phyloP scores from a whole-genome alignment of 1,140 invertebrate genomes.

The Papilio dardanus region DNA sequence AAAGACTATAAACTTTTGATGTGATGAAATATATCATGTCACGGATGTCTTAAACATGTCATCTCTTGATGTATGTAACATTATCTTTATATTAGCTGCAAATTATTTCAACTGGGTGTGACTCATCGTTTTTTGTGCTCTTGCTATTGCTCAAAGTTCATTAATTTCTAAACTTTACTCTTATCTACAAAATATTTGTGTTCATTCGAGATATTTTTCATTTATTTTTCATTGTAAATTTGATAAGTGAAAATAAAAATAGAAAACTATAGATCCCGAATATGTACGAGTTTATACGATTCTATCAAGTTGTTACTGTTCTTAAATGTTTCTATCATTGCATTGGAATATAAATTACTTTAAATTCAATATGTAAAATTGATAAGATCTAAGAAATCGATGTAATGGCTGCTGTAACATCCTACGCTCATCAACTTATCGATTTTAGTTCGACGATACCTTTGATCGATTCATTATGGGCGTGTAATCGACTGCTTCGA shows the following conservation, averaged over 20 bases:
- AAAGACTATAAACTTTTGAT: slow-evolving; percentile 24
- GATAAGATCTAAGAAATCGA: slow-evolving; percentile 3
- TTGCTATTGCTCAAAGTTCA: slow-evolving; percentile 4
- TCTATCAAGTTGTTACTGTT: not conserved
- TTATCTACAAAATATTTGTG: too few relatives aligned
- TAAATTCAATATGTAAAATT: not conserved
- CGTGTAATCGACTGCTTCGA: slow-evolving; percentile 27
- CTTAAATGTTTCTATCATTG: not conserved
- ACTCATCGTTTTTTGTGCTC: not conserved
- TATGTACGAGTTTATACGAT: too few relatives aligned
- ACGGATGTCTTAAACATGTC: slow-evolving; percentile 8
- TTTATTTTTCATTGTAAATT: too few relatives aligned
- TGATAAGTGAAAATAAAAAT: too few relatives aligned
- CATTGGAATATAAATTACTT: not conserved
- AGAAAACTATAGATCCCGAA: too few relatives aligned
- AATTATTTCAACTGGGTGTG: not conserved
- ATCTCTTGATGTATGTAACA: slow-evolving; percentile 1
- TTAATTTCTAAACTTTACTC: not conserved
- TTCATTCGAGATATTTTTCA: too few relatives aligned
- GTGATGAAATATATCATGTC: slow-evolving; percentile 28
- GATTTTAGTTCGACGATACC: slow-evolving; percentile 22
- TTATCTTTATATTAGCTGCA: slow-evolving; percentile 26
- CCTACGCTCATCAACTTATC: slow-evolving; percentile 21
- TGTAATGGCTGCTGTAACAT: not conserved
- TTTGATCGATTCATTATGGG: slow-evolving; percentile 24